phyloP scores from a whole-genome alignment of 37 sponge, comb jelly and placozoan species.

The Chondrosia reniformis region DNA sequence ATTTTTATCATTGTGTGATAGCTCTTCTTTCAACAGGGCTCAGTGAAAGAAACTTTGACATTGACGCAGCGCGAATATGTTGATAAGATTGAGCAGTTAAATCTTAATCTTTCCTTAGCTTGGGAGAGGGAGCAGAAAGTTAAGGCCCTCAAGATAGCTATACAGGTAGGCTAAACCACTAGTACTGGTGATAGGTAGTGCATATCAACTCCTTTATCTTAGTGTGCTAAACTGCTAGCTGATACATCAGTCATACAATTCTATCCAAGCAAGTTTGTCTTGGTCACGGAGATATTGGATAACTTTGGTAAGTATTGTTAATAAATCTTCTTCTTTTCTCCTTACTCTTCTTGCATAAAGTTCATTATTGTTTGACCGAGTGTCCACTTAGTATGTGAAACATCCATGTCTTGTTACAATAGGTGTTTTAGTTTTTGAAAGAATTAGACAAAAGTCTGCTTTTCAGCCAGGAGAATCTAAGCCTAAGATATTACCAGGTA shows the following conservation, averaged over 20 bases:
- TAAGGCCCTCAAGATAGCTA: conserved; percentile 94
- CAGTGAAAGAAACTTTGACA: conserved; percentile 84
- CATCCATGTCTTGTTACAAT: background rate
- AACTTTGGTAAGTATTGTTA: conserved; percentile 83
- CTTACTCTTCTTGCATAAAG: no score
- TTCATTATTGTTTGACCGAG: no score
- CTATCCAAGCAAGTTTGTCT: conserved; percentile 99
- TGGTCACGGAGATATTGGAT: conserved; percentile 95
- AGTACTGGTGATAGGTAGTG: background rate
- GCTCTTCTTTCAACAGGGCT: conserved; percentile 37
- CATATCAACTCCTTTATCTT: background rate
- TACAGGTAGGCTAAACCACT: conserved; percentile 66
- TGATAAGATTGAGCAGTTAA: conserved; percentile 90
- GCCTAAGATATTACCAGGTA: conserved; percentile 66
- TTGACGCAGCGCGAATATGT: conserved; percentile 93
- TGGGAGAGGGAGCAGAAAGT: conserved; percentile 97
- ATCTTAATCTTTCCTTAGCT: conserved; percentile 55
- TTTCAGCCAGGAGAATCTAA: conserved; percentile 37
- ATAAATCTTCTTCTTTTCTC: background rate
- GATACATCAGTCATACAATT: conserved; percentile 91
- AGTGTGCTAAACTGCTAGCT: conserved; percentile 90
- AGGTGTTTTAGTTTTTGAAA: conserved; percentile 87
- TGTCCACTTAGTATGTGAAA: no score
- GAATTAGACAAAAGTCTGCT: conserved; percentile 81
- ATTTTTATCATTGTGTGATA: no score